These are phyloP conservation scores for Chrysaora quinquecirrha DNA, from an alignment of 30 jellyfish, hydroid and myxozoan species.

Conservation along the genomic window DNA sequence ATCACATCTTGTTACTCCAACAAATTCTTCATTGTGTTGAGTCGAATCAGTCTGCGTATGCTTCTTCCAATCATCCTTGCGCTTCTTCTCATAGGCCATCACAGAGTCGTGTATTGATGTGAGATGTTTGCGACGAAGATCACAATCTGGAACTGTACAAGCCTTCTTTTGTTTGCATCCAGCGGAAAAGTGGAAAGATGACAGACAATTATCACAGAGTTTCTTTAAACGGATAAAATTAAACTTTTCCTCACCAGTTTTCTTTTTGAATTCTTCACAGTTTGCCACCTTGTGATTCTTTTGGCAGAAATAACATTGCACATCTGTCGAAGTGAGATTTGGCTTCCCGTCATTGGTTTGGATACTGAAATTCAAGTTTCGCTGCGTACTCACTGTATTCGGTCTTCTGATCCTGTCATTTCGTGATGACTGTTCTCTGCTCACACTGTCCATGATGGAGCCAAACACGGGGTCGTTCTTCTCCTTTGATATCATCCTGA, in stretches of 20 bases:
- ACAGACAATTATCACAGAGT: slow-evolving; percentile 4
- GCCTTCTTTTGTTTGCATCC: slow-evolving; percentile 19
- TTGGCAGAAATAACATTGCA: slow-evolving; percentile 14
- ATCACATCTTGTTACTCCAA: background rate
- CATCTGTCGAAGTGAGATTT: background rate
- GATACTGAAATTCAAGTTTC: slow-evolving; percentile 11
- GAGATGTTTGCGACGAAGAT: slow-evolving; percentile 8
- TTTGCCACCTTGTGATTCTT: background rate
- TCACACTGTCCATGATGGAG: slow-evolving; percentile 6
- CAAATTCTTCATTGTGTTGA: background rate
- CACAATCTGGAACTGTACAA: slow-evolving; percentile 2
- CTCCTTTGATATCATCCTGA: background rate
- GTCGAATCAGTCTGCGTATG: background rate
- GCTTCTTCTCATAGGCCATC: slow-evolving; percentile 10
- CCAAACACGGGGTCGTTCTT: slow-evolving; percentile 61
- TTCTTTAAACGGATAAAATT: background rate
- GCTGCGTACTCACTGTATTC: background rate
- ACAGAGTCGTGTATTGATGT: background rate
- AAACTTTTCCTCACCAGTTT: background rate
- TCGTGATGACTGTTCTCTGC: background rate
- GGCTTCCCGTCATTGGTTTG: background rate
- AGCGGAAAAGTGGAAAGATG: background rate
- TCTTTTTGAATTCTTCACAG: background rate
- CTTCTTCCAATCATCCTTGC: background rate
- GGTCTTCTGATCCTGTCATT: background rate